A percentile compares a stretch with the other conserved stretches of the same genome.
phyloP scores from a whole-genome alignment of 2,888 invertebrate genomes.

The Gandaritis pyraliata region DNA sequence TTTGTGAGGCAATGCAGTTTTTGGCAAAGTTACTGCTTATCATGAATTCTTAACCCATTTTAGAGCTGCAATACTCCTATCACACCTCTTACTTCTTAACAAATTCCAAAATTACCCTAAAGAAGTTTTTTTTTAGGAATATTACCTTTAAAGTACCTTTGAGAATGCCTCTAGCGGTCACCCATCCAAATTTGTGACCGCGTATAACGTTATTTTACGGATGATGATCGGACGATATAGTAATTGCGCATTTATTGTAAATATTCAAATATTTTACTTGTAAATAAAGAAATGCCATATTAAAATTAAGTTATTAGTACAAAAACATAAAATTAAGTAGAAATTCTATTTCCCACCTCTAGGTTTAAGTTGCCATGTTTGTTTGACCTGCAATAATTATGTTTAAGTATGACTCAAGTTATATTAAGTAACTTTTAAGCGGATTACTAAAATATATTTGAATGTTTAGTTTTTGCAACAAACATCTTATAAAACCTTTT shows the following conservation, averaged over 20 bases:
- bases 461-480: not conserved
- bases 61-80: no score
- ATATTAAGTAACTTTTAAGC: constrained; percentile 21
- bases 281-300: constrained; percentile 44
- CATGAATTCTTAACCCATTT: no score
- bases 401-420: constrained; percentile 31
- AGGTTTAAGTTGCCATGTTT: constrained; percentile 39
- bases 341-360: constrained; percentile 42
- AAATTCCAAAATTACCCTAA: no score
- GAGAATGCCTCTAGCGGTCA: not conserved
- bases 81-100: no score
- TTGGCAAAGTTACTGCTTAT: no score
- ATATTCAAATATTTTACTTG: constrained; percentile 26
- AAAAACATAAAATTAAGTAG: constrained; percentile 31
- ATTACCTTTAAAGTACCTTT: no score
- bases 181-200: not conserved
- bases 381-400: constrained; percentile 40
- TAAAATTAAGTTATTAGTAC: constrained; percentile 38
- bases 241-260: constrained; percentile 6
- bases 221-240: not conserved
- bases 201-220: not conserved
- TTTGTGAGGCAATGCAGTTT: no score
- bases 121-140: no score
- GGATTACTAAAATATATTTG: constrained; percentile 10
- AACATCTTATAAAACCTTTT: not conserved